Percentiles rank a stretch among this genome's conserved stretches.
These are phyloP conservation scores for Mythimna vitellina DNA, from an alignment of 2,888 invertebrate genomes.

Conservation along the genomic window DNA sequence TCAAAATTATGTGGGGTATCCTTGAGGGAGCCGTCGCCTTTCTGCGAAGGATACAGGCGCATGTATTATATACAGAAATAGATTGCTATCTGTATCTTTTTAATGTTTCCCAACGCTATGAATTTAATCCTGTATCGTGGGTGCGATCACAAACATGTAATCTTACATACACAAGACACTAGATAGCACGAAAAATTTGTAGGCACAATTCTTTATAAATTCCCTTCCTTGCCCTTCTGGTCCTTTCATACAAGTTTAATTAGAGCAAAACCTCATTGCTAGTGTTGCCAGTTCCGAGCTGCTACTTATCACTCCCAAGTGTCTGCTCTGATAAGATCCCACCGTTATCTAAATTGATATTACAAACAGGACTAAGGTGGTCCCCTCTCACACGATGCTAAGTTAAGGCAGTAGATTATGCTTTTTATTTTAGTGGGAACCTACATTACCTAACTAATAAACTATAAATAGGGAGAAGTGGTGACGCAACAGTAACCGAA, in stretches of 20 bases:
- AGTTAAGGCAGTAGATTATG: background rate
- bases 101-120: too few relatives aligned
- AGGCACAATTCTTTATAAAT: slow-evolving; percentile 5
- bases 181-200: too few relatives aligned
- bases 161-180: too few relatives aligned
- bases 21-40: background rate
- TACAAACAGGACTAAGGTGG: slow-evolving; percentile 34
- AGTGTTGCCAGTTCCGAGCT: slow-evolving; percentile 18
- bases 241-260: slow-evolving; percentile 33
- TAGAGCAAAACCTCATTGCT: slow-evolving; percentile 31
- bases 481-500: background rate
- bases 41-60: background rate
- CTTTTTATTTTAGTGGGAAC: too few relatives aligned
- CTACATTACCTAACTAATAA: too few relatives aligned
- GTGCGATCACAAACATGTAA: too few relatives aligned
- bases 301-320: slow-evolving; percentile 20
- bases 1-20: too few relatives aligned
- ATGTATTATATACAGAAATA: background rate
- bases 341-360: slow-evolving; percentile 53
- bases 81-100: background rate
- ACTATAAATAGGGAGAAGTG: background rate
- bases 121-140: too few relatives aligned
- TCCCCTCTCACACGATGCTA: slow-evolving; percentile 21
- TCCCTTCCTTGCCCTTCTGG: too few relatives aligned
- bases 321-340: slow-evolving; percentile 45